Evolutionary conservation across 1,140 invertebrate species (phyloP), one percentile per base, ranked within the genome.

Genomic region (Meloidogyne hapla): DNA sequence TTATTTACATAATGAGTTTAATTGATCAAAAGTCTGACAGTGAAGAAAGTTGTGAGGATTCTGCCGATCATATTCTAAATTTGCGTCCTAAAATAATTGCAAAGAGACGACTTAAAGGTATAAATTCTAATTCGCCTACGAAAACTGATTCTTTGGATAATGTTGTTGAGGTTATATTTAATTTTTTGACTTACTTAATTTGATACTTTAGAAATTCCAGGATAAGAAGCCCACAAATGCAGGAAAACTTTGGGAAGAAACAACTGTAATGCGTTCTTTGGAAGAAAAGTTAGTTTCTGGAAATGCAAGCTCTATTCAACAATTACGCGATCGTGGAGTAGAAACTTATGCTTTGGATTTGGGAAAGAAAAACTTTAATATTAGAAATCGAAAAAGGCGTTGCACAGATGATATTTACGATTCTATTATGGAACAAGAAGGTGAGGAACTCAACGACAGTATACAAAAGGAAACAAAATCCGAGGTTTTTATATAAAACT

Each of bases 211-310:
- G 33, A 42, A 12, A 42, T 42, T 42, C 2, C 9, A 56, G 48
- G 18, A 56, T 56, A 56, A n/a, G 18, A 56, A n/a, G n/a, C 4
- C 48, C 4, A n/a, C 15, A 2, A 25, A 25, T 72, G 75, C 77
- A 65, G 82, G 68, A 23, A 78, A 69, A 33, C 28, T 85, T 2
- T 83, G 82, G 82, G 45, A 75, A 9, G 82, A 83, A 21, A 75
- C 82, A 12, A 26, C 62, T 9, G 25, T 84, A n/a, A 83, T 85
- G 65, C 83, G 75, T 12, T 33, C 63, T 25, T 61, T 83, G 13
- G 77, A 83, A 10, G 77, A 79, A 25, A 70, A 69, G 33, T 15
- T 80, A 3, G 3, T 18, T 56, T 61, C 56, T 56, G 38, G 33
- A 18, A 28, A 45, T 12, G 12, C 75, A 28, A 48, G 56, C 26